Percentiles rank a stretch among this genome's conserved stretches.
Conservation (phyloP, 2,113 vertebrate species). For the Lophura nycthemera region DNA sequence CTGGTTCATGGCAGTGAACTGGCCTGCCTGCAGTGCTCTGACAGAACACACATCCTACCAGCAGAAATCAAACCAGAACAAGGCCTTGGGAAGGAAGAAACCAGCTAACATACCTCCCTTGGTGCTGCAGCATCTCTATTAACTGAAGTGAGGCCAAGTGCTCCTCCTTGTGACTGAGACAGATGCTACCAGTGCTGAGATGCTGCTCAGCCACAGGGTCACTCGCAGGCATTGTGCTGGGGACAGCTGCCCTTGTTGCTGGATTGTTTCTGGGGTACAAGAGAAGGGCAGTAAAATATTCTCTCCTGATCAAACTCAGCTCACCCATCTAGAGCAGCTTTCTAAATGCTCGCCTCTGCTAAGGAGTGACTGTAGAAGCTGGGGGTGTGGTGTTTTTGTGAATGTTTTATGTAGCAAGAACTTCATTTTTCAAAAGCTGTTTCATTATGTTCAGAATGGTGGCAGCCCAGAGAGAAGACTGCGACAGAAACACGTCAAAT, state of each 20-base stretch:
- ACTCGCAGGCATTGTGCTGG: not conserved
- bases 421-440: not conserved
- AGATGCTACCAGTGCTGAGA: not conserved
- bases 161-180: conserved; percentile 25
- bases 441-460: not conserved
- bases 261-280: not conserved
- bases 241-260: not conserved
- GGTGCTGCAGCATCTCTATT: not conserved
- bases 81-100: not conserved
- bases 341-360: not conserved
- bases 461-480: not conserved
- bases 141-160: not conserved
- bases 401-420: not conserved
- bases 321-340: not conserved
- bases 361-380: not conserved
- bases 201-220: rapidly evolving
- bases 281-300: not conserved
- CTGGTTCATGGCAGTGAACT: not conserved
- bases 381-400: not conserved
- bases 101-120: not conserved
- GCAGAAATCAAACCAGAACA: not conserved
- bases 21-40: not conserved
- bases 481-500: not conserved
- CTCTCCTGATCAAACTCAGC: not conserved
- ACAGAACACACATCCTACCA: not conserved